phyloP scores from a whole-genome alignment of 92 coral and sea anemone species.

The Palythoa caribaeorum region DNA sequence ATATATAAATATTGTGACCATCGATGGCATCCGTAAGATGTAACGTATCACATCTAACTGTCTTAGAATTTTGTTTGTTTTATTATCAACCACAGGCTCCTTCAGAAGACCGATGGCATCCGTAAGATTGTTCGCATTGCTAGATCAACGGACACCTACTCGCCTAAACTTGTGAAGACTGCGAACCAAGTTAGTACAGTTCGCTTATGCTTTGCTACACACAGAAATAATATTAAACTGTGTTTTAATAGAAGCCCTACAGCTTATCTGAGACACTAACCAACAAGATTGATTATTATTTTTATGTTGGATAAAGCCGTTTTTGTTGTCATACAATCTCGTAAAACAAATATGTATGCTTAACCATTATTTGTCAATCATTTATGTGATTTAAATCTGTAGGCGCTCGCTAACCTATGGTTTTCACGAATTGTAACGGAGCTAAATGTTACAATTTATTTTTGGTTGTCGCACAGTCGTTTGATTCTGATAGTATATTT shows the following conservation, averaged over 20 bases:
- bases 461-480: constrained; percentile 62
- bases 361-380: background rate
- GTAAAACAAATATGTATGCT: background rate
- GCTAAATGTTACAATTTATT: constrained; percentile 23
- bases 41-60: background rate
- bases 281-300: no score
- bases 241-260: no score
- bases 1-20: no score
- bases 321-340: background rate
- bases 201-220: background rate
- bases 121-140: constrained; percentile 93
- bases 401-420: background rate
- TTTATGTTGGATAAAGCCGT: no score
- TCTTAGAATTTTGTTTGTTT: background rate
- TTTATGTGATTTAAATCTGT: no score
- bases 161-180: constrained; percentile 85
- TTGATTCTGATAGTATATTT: no score
- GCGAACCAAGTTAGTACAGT: constrained; percentile 86
- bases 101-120: constrained; percentile 89
- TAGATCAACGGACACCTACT: constrained; percentile 64
- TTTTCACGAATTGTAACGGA: background rate
- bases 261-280: no score
- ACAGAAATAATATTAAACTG: no score
- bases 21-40: no score
- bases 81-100: constrained; percentile 56